phyloP scores from a whole-genome alignment of 2,797 vertebrate genomes.

The Hyperoplus immaculatus region DNA sequence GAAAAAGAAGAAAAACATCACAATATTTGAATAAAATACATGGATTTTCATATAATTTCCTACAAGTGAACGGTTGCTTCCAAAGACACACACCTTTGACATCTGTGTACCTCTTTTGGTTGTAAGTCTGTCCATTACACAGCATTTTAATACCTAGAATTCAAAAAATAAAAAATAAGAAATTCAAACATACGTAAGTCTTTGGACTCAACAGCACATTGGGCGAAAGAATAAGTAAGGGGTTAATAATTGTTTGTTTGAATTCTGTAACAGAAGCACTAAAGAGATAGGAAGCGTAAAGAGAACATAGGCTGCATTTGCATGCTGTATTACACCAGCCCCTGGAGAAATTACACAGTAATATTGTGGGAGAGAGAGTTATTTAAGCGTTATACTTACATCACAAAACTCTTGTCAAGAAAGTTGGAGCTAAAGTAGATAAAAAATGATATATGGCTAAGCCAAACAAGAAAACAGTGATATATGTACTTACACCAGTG shows the following conservation, averaged over 20 bases:
- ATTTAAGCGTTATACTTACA: constrained; percentile 47
- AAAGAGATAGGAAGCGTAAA: neutral
- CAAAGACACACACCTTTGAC: constrained; percentile 54
- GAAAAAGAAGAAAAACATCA: neutral
- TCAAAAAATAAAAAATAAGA: constrained; percentile 16
- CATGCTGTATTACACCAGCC: neutral
- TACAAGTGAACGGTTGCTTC: constrained; percentile 6
- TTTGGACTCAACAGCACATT: neutral
- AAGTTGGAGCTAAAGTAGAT: constrained; percentile 24
- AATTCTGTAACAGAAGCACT: neutral
- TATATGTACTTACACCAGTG: constrained; percentile 82
- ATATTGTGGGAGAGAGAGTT: neutral
- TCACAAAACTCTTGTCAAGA: constrained; percentile 28
- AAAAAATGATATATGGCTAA: constrained; percentile 4
- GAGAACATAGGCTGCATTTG: neutral
- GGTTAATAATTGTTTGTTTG: neutral
- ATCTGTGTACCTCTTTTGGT: constrained; percentile 27
- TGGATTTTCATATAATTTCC: neutral
- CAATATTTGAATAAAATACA: neutral
- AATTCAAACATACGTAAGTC: neutral
- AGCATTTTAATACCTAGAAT: constrained; percentile 74
- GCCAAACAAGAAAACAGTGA: constrained; percentile 20
- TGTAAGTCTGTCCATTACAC: constrained; percentile 3
- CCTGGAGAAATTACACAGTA: neutral
- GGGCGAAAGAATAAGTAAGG: neutral